Evolutionary conservation across 2,888 invertebrate species (phyloP).

Genomic region (Ctena decussata): DNA sequence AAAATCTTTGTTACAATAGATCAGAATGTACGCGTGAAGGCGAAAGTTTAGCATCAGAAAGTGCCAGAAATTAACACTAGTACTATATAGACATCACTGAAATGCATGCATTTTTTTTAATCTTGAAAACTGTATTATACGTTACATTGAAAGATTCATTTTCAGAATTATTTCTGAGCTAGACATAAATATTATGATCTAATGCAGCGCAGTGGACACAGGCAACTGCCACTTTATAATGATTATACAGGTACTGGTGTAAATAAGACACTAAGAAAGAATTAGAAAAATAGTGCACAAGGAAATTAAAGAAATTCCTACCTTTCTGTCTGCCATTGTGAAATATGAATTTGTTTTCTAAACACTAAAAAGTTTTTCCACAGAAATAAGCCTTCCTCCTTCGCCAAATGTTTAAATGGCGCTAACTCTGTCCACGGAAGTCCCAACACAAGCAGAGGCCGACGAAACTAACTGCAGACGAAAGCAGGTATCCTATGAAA

Average conservation of each 20-base stretch:
- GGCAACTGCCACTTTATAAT: neutral
- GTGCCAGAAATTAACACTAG: too few species aligned
- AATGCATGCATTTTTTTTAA: too few species aligned
- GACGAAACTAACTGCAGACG: slow-evolving; percentile 4
- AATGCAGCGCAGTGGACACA: slow-evolving; percentile 15
- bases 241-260: slow-evolving; percentile 1
- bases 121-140: too few species aligned
- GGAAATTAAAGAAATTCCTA: slow-evolving; percentile 2
- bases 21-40: too few species aligned
- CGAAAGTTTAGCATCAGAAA: too few species aligned
- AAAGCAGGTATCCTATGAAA: neutral
- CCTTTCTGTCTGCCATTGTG: slow-evolving; percentile 14
- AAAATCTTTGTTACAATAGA: too few species aligned
- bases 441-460: neutral
- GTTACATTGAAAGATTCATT: slow-evolving; percentile 1
- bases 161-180: neutral
- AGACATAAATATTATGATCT: neutral
- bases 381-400: neutral
- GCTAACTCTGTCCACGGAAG: neutral
- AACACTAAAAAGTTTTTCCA: slow-evolving; percentile 5
- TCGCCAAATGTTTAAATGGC: neutral
- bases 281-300: slow-evolving; percentile 1
- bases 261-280: neutral
- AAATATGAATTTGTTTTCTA: slow-evolving; percentile 5
- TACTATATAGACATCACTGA: too few species aligned